A percentile compares a stretch with the other conserved stretches of the same genome.
Evolutionary conservation across 2,797 vertebrate species (phyloP).

Genomic region (Mormyrus proboscirostris): DNA sequence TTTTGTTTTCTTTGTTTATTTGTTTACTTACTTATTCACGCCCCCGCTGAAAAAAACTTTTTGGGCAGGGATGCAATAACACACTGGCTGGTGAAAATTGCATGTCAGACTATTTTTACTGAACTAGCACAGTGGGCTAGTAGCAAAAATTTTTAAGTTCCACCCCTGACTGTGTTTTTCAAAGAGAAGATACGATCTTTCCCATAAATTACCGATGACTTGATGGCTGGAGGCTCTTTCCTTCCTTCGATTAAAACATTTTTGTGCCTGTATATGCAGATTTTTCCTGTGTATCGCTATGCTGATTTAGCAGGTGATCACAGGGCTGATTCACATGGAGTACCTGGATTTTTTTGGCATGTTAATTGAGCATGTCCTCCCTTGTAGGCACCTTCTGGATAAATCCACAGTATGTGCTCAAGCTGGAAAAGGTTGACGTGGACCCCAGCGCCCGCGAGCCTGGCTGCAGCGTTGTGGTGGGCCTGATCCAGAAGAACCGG

Average conservation of each 20-base stretch:
- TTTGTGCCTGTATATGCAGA: not conserved
- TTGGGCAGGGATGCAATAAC: not conserved
- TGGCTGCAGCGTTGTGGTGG: conserved; percentile 58
- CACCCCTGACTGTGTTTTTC: not conserved
- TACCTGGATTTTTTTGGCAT: not conserved
- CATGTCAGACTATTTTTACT: not conserved
- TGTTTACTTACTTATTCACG: no score
- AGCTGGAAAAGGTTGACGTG: conserved; percentile 54
- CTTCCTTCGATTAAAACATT: not conserved
- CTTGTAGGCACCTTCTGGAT: conserved; percentile 66
- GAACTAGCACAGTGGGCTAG: not conserved
- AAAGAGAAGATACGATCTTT: not conserved
- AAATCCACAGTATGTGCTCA: conserved; percentile 69
- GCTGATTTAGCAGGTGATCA: not conserved
- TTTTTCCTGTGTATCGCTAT: not conserved
- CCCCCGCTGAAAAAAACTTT: not conserved
- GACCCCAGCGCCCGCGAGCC: conserved; percentile 48
- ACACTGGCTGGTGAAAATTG: not conserved
- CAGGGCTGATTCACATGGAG: not conserved
- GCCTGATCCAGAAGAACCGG: conserved; percentile 70
- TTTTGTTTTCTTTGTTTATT: no score
- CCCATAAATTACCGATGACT: not conserved
- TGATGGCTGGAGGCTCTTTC: not conserved
- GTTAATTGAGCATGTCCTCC: no score
- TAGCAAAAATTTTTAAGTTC: not conserved